Evolutionary conservation across 2,797 vertebrate genomes (phyloP), one percentile per base, ranked within the genome.

Genomic region (Gouania willdenowi): DNA sequence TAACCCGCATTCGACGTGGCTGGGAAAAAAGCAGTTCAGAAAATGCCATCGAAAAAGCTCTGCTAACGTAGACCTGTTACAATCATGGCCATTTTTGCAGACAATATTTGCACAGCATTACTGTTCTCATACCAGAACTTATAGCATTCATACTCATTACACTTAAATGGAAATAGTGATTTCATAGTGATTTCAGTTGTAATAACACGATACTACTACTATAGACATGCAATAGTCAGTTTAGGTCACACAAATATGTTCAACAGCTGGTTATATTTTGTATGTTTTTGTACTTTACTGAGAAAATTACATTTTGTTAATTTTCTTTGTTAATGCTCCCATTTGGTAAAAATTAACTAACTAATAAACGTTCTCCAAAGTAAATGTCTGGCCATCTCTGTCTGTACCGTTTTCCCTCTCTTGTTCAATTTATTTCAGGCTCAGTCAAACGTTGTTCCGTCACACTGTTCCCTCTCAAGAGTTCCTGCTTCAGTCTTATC

Each of bases 1-100:
- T 95, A 32, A 91, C 75, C 0, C 74, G 40, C 40, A 95, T 98
- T 49, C 87, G 90, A 4, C 92, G 93, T 53, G 95, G 94, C 22
- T 95, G 92, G 92, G 92, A 96, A 68, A 88, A 88, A 50, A 82
- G 93, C 1, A 51, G 54, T 23, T 41, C 51, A 2, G 39, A 77
- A 6, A 55, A 59, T 1, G 48, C 47, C 8, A 32, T 18, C 49
- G 60, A 11, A 6, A 58, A 50, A 26, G 27, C 57, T 0, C 58
- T 89, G 13, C 60, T 85, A n/a, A 29, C 54, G 2, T 84, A 71
- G 43, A 13, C 30, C 4, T 5, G 3, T 30, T 5, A 10, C 13
- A 33, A 10, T 34, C 4, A 14, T 9, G 15, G 16, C 14, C 2
- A 23, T 8, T 41, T 18, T 28, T 8, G 12, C 5, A 26, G 3